Conservation (phyloP, 2,113 vertebrate genomes). For the Callaeas wilsoni region DNA sequence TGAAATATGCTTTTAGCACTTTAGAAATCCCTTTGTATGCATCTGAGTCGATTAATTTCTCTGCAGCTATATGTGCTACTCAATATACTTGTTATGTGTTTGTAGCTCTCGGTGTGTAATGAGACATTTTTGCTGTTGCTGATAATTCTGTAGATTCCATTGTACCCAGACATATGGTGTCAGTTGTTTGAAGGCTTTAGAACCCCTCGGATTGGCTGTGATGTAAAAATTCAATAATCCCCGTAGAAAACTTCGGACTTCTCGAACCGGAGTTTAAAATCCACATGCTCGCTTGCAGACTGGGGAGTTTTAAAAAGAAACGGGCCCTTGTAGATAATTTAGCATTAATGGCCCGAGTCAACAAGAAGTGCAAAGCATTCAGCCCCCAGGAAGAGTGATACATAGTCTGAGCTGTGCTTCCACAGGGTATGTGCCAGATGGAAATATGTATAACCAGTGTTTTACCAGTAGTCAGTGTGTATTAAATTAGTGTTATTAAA, state of each 20-base stretch:
- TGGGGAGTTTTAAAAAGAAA: slow-evolving; percentile 56
- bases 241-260: slow-evolving; percentile 52
- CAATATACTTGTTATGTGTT: slow-evolving; percentile 37
- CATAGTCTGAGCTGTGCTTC: background rate
- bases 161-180: slow-evolving; percentile 45
- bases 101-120: background rate
- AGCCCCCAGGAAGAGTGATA: background rate
- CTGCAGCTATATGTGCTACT: background rate
- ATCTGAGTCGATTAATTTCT: slow-evolving; percentile 50
- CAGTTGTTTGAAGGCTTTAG: slow-evolving; percentile 46
- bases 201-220: slow-evolving; percentile 2
- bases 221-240: slow-evolving; percentile 49
- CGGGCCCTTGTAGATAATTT: slow-evolving; percentile 46
- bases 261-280: slow-evolving; percentile 5
- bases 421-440: slow-evolving; percentile 1
- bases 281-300: background rate
- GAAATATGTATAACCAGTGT: background rate
- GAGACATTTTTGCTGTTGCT: slow-evolving; percentile 52
- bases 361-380: slow-evolving; percentile 24
- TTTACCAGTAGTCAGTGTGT: background rate
- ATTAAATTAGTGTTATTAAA: slow-evolving; percentile 4
- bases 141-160: slow-evolving; percentile 43
- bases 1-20: slow-evolving; percentile 41
- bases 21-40: slow-evolving; percentile 50
- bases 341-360: slow-evolving; percentile 51